Percentiles rank a stretch among this genome's conserved stretches.
phyloP scores from a whole-genome alignment of 2,113 vertebrate genomes.

The Pelodiscus sinensis region DNA sequence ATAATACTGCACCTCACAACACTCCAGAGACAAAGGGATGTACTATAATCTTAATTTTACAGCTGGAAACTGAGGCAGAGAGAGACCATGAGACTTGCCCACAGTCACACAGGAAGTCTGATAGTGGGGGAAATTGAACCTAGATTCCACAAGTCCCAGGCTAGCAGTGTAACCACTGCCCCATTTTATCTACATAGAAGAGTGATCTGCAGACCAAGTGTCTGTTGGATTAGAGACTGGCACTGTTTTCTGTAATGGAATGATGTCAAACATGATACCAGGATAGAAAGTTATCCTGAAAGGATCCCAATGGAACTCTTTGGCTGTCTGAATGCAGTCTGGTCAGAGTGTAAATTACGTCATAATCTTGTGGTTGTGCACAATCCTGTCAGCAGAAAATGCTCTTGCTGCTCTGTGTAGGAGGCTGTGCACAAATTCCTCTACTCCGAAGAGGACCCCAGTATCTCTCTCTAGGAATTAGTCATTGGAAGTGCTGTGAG shows the following conservation, averaged over 20 bases:
- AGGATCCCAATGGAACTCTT: background rate
- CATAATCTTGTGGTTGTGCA: background rate
- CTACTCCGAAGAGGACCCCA: background rate
- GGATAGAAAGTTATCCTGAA: background rate
- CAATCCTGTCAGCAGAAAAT: background rate
- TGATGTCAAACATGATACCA: too few species aligned
- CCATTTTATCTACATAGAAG: background rate
- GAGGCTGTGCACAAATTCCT: background rate
- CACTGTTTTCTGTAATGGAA: too few species aligned
- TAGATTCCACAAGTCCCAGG: background rate
- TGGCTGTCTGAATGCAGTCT: background rate
- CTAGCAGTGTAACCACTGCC: background rate
- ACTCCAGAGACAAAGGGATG: background rate
- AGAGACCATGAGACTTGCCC: background rate
- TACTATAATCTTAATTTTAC: background rate
- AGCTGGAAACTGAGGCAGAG: background rate
- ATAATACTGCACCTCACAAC: background rate
- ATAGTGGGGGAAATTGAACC: background rate
- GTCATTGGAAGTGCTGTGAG: background rate
- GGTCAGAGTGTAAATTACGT: background rate
- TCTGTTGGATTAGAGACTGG: too few species aligned
- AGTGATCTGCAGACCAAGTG: too few species aligned
- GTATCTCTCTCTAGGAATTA: rapidly evolving
- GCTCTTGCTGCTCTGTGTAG: background rate
- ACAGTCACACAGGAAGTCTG: rapidly evolving